Percentiles rank a stretch among this genome's conserved stretches.
Evolutionary conservation across 1,140 invertebrate genomes (phyloP).

Genomic region (Zaprionus nigranus): DNA sequence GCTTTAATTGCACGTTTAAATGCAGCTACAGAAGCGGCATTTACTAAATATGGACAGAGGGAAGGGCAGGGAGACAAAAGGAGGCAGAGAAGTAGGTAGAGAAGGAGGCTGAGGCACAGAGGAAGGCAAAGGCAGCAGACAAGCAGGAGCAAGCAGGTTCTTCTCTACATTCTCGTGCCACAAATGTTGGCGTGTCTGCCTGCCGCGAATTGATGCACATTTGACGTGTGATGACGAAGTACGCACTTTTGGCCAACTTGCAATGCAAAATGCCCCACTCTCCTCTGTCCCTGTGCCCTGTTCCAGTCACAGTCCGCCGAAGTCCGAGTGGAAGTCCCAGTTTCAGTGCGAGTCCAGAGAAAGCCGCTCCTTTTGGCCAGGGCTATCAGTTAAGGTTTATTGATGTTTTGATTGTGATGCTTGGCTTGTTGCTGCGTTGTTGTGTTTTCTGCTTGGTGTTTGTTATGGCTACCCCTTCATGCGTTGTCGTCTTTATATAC

Average conservation of each 20-base stretch:
- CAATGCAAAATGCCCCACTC: constrained; percentile 33
- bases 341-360: constrained; percentile 7
- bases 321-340: neutral
- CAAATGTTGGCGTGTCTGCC: constrained; percentile 67
- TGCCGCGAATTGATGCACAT: constrained; percentile 74
- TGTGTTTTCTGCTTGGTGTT: constrained; percentile 60
- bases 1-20: constrained; percentile 82
- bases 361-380: constrained; percentile 29
- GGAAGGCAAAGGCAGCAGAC: too few species aligned
- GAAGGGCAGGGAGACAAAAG: neutral
- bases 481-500: constrained; percentile 40
- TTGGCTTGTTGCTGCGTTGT: constrained; percentile 60
- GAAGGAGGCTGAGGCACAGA: neutral
- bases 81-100: neutral
- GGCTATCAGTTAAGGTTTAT: constrained; percentile 83
- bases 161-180: too few species aligned
- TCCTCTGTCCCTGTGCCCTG: neutral
- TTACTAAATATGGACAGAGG: constrained; percentile 78
- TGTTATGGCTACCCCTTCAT: constrained; percentile 62
- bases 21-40: constrained; percentile 80
- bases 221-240: constrained; percentile 66
- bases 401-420: constrained; percentile 84
- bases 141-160: too few species aligned
- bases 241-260: constrained; percentile 33
- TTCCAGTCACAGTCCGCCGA: neutral